phyloP scores from a whole-genome alignment of 2,797 vertebrate genomes.

The Thaleichthys pacificus region DNA sequence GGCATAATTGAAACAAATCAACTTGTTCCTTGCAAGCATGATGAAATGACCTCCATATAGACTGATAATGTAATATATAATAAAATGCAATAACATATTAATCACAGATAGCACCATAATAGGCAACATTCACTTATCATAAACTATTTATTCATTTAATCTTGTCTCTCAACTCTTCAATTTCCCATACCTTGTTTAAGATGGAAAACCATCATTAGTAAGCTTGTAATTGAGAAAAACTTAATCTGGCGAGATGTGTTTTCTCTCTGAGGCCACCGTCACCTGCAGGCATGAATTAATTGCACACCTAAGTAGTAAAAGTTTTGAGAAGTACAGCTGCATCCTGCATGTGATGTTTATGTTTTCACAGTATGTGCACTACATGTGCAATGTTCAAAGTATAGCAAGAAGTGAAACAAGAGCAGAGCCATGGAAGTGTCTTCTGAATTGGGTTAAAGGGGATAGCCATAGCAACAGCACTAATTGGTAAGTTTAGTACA shows the following conservation, averaged over 20 bases:
- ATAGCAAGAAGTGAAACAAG: background rate
- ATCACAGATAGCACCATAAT: background rate
- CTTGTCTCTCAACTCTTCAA: background rate
- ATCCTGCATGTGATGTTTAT: slow-evolving; percentile 1
- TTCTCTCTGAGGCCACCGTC: slow-evolving; percentile 16
- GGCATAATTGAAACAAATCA: background rate
- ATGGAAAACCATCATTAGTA: background rate
- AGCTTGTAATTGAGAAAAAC: background rate
- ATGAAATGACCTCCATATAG: slow-evolving; percentile 1
- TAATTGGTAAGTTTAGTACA: background rate
- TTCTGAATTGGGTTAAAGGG: background rate
- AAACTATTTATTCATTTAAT: background rate
- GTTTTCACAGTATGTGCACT: background rate
- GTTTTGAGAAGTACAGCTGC: slow-evolving; percentile 8
- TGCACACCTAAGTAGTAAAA: slow-evolving; percentile 8
- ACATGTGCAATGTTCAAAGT: background rate
- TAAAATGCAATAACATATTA: background rate
- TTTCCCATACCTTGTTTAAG: background rate
- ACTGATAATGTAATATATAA: background rate
- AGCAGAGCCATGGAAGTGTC: background rate
- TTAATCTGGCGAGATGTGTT: background rate
- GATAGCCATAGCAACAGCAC: background rate
- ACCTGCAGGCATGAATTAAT: slow-evolving; percentile 27
- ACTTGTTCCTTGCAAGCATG: background rate
- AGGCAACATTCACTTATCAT: background rate